Conservation (phyloP, 2,888 invertebrate species). For the Mesodorylaimus sp. region DNA sequence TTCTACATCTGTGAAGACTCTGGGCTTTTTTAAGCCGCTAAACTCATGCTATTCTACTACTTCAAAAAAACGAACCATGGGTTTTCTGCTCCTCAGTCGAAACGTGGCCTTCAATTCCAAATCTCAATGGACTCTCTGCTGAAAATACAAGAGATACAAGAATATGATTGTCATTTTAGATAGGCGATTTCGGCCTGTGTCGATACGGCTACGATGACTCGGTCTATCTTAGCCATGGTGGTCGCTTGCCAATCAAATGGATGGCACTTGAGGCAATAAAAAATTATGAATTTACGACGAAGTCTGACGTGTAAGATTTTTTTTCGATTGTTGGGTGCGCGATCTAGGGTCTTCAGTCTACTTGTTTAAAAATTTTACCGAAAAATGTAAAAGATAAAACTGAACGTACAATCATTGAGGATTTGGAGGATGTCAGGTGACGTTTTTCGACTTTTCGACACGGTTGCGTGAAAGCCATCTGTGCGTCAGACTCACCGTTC, state of each 20-base stretch:
- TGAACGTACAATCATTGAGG: too few relatives aligned
- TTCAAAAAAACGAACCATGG: too few relatives aligned
- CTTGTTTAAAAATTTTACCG: slow-evolving; percentile 2
- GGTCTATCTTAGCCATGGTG: slow-evolving; percentile 20
- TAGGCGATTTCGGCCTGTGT: slow-evolving; percentile 24
- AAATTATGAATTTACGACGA: slow-evolving; percentile 32
- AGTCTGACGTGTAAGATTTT: slow-evolving; percentile 35
- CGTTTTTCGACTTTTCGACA: too few relatives aligned
- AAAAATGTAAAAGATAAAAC: too few relatives aligned
- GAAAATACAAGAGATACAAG: not conserved
- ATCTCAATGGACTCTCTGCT: not conserved
- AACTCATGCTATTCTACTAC: not conserved
- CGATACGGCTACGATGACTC: slow-evolving; percentile 23
- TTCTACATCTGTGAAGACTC: too few relatives aligned
- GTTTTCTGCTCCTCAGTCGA: too few relatives aligned
- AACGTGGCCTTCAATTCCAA: too few relatives aligned
- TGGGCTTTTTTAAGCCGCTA: too few relatives aligned
- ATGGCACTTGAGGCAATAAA: slow-evolving; percentile 35
- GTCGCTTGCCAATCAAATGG: slow-evolving; percentile 32
- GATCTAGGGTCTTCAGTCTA: slow-evolving; percentile 9
- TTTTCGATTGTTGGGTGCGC: too few relatives aligned
- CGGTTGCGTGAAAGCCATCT: too few relatives aligned
- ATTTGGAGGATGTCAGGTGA: too few relatives aligned
- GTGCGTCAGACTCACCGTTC: too few relatives aligned
- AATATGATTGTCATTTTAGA: not conserved